Evolutionary conservation across 2,113 vertebrate genomes (phyloP).

Genomic region (Toxostoma redivivum): DNA sequence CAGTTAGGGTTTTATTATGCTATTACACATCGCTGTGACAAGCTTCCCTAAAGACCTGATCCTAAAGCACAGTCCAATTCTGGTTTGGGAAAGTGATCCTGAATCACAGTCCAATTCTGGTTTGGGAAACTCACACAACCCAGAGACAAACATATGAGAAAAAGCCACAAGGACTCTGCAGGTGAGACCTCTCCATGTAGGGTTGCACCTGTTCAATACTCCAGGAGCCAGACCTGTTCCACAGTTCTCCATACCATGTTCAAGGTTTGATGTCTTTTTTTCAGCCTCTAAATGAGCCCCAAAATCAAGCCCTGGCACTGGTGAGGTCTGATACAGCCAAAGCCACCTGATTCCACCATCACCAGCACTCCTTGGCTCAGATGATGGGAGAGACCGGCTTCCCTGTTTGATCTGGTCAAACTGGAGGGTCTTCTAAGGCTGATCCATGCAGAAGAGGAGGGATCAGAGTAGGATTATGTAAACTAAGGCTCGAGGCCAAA

Average conservation of each 20-base stretch:
- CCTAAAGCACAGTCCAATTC: neutral
- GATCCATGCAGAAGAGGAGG: neutral
- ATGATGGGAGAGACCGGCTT: neutral
- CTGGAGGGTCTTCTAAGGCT: neutral
- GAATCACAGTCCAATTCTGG: neutral
- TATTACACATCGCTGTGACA: neutral
- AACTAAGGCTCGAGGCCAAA: neutral
- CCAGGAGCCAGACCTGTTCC: neutral
- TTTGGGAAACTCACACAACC: neutral
- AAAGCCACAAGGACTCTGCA: neutral
- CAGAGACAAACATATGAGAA: neutral
- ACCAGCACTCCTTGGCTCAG: neutral
- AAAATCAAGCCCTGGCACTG: neutral
- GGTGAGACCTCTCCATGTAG: neutral
- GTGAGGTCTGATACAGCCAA: neutral
- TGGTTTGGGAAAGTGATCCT: neutral
- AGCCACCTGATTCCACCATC: neutral
- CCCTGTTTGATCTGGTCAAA: neutral
- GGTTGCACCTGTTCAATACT: neutral
- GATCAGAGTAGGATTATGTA: neutral
- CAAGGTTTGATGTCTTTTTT: neutral
- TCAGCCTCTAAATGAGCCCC: neutral
- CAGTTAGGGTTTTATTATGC: neutral
- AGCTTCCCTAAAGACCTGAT: neutral
- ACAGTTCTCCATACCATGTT: neutral